These are phyloP conservation scores for Drosophila pandora DNA, from an alignment of 1,140 invertebrate genomes.

Conservation along the genomic window DNA sequence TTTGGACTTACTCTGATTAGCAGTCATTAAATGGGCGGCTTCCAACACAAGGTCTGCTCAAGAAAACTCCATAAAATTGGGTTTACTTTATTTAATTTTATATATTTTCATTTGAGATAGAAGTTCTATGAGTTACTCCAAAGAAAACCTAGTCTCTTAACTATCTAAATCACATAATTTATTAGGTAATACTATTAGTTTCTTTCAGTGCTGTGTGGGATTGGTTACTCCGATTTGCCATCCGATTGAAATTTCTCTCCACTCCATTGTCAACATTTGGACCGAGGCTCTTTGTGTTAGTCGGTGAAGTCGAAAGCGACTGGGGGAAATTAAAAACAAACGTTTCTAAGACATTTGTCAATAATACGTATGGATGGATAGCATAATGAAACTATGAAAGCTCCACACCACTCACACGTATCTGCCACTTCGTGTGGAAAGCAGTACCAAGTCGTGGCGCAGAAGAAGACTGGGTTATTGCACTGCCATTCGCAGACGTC, in stretches of 20 bases:
- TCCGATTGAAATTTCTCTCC: slow-evolving; percentile 34
- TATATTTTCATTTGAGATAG: too few relatives aligned
- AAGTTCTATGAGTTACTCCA: too few relatives aligned
- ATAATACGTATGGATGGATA: slow-evolving; percentile 54
- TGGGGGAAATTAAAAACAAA: slow-evolving; percentile 51
- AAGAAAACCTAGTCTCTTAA: not conserved
- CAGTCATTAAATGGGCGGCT: slow-evolving; percentile 36
- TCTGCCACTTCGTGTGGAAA: slow-evolving; percentile 7
- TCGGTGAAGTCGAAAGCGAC: slow-evolving; percentile 50
- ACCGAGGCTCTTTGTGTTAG: slow-evolving; percentile 26
- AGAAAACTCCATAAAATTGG: not conserved
- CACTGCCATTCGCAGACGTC: slow-evolving; percentile 28
- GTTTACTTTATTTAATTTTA: too few relatives aligned
- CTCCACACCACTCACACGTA: slow-evolving; percentile 56
- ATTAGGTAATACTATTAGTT: not conserved
- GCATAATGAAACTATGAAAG: slow-evolving; percentile 59
- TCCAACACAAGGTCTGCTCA: slow-evolving; percentile 12
- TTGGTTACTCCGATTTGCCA: slow-evolving; percentile 18
- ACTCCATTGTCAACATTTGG: slow-evolving; percentile 30
- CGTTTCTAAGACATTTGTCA: slow-evolving; percentile 57
- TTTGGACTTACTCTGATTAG: slow-evolving; percentile 64
- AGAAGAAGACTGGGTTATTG: slow-evolving; percentile 26
- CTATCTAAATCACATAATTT: not conserved
- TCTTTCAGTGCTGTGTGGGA: not conserved
- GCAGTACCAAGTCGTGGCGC: slow-evolving; percentile 1